phyloP scores from a whole-genome alignment of 1,140 invertebrate species.

The Polyergus mexicanus region DNA sequence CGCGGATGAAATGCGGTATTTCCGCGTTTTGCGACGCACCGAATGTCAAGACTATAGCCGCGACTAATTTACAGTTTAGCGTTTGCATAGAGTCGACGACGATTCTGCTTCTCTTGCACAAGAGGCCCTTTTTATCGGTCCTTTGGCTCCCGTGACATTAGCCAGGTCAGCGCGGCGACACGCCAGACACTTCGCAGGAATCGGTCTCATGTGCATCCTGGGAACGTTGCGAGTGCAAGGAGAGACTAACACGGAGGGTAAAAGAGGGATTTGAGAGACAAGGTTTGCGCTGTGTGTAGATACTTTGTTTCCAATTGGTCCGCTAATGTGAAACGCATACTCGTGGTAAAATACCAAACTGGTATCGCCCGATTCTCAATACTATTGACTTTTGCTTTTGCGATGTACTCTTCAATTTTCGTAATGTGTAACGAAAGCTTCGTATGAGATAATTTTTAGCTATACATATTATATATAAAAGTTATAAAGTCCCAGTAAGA shows the following conservation, averaged over 20 bases:
- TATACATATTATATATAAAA: background rate
- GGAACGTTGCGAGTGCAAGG: constrained; percentile 23
- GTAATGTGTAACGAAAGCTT: background rate
- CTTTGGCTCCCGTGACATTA: constrained; percentile 37
- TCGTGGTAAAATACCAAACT: constrained; percentile 10
- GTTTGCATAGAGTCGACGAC: background rate
- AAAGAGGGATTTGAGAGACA: constrained; percentile 20
- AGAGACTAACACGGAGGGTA: background rate
- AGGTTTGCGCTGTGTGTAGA: constrained; percentile 24
- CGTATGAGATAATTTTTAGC: background rate
- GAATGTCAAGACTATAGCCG: background rate
- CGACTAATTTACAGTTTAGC: constrained; percentile 33
- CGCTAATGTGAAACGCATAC: constrained; percentile 48
- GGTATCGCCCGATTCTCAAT: background rate
- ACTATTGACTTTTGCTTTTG: constrained; percentile 26
- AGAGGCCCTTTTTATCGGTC: constrained; percentile 37
- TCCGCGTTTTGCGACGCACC: background rate
- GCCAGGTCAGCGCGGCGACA: constrained; percentile 50
- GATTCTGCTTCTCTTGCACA: background rate
- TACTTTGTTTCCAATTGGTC: constrained; percentile 39
- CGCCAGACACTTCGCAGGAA: constrained; percentile 51
- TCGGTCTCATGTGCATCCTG: constrained; percentile 37
- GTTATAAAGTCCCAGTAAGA: background rate
- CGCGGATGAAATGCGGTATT: constrained; percentile 12
- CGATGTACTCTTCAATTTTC: background rate